Evolutionary conservation across 2,797 vertebrate genomes (phyloP).

Genomic region (Tangara arthus): DNA sequence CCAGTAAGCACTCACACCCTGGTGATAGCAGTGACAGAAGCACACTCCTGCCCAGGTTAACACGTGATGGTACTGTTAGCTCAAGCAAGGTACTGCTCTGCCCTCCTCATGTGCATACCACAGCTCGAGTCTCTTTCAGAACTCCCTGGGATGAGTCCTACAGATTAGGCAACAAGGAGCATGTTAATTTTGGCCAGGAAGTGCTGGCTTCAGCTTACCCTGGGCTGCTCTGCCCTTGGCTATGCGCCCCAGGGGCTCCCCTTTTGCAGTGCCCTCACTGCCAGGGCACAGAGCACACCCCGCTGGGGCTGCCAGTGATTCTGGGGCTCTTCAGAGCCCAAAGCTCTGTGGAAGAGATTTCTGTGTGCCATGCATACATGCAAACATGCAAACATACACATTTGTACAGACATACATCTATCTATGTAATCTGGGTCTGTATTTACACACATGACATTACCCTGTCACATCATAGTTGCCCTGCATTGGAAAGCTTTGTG

Average conservation of each 20-base stretch:
- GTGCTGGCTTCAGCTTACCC: background rate
- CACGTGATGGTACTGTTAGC: rapidly evolving
- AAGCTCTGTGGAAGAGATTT: background rate
- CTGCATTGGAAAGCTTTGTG: background rate
- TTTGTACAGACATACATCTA: background rate
- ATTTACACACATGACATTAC: rapidly evolving
- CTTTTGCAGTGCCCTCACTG: background rate
- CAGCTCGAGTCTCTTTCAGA: background rate
- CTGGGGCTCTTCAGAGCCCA: background rate
- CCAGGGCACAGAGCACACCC: background rate
- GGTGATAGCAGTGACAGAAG: background rate
- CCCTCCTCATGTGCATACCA: rapidly evolving
- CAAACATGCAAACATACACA: background rate
- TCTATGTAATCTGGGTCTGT: background rate
- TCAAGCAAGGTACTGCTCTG: background rate
- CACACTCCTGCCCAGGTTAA: background rate
- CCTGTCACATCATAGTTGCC: background rate
- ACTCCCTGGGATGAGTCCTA: background rate
- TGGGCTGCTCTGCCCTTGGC: background rate
- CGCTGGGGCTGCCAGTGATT: background rate
- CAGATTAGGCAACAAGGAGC: background rate
- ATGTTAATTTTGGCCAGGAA: background rate
- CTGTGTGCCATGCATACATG: background rate
- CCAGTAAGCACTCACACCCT: background rate
- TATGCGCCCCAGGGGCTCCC: background rate